Evolutionary conservation across 2,113 vertebrate genomes (phyloP).

Genomic region (Equus przewalskii): DNA sequence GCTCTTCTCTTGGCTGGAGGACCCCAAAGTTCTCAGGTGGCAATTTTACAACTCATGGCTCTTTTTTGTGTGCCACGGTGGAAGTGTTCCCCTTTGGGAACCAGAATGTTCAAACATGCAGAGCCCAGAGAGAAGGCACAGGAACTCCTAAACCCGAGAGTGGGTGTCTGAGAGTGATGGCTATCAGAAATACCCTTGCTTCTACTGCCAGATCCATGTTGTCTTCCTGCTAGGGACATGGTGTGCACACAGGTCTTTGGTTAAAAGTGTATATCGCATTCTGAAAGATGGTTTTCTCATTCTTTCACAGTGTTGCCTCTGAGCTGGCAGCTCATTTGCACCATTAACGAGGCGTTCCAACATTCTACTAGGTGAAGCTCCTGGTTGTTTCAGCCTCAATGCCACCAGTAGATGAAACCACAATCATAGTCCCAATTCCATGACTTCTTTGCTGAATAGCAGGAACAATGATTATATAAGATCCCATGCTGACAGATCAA

Average conservation of each 20-base stretch:
- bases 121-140: not conserved
- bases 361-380: not conserved
- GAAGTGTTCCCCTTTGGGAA: not conserved
- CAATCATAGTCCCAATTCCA: not conserved
- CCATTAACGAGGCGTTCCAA: not conserved
- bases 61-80: not conserved
- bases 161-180: not conserved
- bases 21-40: not conserved
- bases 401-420: no score
- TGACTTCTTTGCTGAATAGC: not conserved
- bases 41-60: not conserved
- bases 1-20: not conserved
- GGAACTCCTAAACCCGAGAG: not conserved
- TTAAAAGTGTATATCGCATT: not conserved
- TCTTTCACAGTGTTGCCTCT: not conserved
- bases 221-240: not conserved
- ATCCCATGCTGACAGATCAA: not conserved
- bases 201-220: not conserved
- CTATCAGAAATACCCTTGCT: not conserved
- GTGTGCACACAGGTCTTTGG: not conserved
- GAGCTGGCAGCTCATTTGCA: not conserved
- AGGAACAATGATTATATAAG: not conserved
- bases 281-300: not conserved
- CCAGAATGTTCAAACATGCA: not conserved
- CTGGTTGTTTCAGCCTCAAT: not conserved